Conservation (phyloP, 1,140 invertebrate species). For the Plectrocnemia conspersa region DNA sequence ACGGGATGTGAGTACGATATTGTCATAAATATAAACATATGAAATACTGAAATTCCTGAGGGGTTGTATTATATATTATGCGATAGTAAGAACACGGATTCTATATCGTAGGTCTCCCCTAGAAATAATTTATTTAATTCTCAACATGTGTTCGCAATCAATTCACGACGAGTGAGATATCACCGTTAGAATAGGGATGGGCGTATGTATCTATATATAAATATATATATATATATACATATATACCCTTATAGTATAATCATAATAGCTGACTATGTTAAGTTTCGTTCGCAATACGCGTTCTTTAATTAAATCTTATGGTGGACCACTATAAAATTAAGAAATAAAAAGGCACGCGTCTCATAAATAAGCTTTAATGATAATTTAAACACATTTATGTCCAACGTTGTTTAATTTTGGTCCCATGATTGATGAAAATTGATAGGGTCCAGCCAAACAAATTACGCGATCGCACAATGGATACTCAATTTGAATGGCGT, state of each 20-base stretch:
- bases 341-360: background rate
- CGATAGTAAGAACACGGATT: too few relatives aligned
- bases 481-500: background rate
- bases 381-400: too few relatives aligned
- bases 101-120: constrained; percentile 21
- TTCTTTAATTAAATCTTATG: background rate
- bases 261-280: background rate
- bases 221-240: background rate
- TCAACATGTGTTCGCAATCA: constrained; percentile 34
- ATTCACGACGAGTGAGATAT: constrained; percentile 24
- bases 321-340: background rate
- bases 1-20: too few relatives aligned
- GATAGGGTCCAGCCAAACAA: background rate
- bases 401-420: too few relatives aligned
- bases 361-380: background rate
- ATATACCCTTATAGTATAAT: background rate
- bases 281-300: too few relatives aligned
- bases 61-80: too few relatives aligned
- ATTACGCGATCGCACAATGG: constrained; percentile 1
- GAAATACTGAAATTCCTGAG: constrained; percentile 10
- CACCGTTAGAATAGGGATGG: constrained; percentile 9
- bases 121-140: constrained; percentile 32
- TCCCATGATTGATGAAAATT: too few relatives aligned
- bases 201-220: background rate
- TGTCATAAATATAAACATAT: too few relatives aligned